A percentile compares a stretch with the other conserved stretches of the same genome.
phyloP scores from a whole-genome alignment of 2,797 vertebrate species.

The Peromyscus melanophrys region DNA sequence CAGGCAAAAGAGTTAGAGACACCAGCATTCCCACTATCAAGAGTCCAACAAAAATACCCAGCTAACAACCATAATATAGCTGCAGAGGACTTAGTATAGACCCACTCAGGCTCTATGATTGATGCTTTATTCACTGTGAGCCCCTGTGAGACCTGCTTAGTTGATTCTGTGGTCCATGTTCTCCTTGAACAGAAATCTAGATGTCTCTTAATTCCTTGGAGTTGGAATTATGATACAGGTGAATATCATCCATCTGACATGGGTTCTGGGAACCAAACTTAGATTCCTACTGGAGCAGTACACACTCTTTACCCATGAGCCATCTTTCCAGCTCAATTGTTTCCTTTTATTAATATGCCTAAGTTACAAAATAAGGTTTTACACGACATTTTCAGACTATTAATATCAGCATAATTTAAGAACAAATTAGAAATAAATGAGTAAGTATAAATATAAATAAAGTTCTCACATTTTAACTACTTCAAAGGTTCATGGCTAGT shows the following conservation, averaged over 20 bases:
- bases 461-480: not conserved
- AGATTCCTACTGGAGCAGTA: not conserved
- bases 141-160: too few species aligned
- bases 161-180: too few species aligned
- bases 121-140: too few species aligned
- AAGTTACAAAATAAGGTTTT: not conserved
- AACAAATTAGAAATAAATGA: not conserved
- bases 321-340: not conserved
- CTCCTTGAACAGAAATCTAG: not conserved
- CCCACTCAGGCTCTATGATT: too few species aligned
- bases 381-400: not conserved
- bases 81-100: too few species aligned
- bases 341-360: conserved; percentile 14
- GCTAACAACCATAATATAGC: too few species aligned
- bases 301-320: not conserved
- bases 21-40: too few species aligned
- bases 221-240: too few species aligned
- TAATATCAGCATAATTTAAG: not conserved
- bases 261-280: not conserved
- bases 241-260: not conserved
- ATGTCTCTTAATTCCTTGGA: not conserved
- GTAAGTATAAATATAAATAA: not conserved
- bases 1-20: too few species aligned
- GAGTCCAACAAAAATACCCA: too few species aligned
- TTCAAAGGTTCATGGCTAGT: not conserved